Evolutionary conservation across 2,797 vertebrate genomes (phyloP).

Genomic region (Hippoglossus hippoglossus): DNA sequence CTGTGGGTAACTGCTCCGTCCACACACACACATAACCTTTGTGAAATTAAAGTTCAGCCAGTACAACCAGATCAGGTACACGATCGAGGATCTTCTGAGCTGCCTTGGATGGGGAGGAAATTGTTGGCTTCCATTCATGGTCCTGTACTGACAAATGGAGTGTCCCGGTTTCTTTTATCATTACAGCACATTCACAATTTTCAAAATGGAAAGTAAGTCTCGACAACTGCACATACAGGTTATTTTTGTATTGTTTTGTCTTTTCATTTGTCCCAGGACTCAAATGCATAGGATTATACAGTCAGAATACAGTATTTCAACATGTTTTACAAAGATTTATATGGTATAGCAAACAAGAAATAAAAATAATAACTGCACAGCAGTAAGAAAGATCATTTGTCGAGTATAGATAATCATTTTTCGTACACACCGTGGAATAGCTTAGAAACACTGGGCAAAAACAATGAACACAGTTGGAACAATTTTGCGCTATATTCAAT

Average conservation of each 20-base stretch:
- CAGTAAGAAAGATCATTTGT: slow-evolving; percentile 88
- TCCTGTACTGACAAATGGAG: slow-evolving; percentile 65
- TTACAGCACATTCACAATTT: slow-evolving; percentile 84
- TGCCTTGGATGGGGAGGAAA: slow-evolving; percentile 71
- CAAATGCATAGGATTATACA: slow-evolving; percentile 87
- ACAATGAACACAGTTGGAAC: slow-evolving; percentile 77
- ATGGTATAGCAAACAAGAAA: slow-evolving; percentile 85
- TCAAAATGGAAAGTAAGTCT: slow-evolving; percentile 69
- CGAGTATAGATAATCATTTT: slow-evolving; percentile 86
- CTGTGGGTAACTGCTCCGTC: slow-evolving; percentile 72
- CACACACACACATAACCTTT: slow-evolving; percentile 64
- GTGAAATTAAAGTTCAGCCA: slow-evolving; percentile 72
- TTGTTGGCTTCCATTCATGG: slow-evolving; percentile 61
- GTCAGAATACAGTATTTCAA: slow-evolving; percentile 87
- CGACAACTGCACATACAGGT: slow-evolving; percentile 78
- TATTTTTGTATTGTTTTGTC: slow-evolving; percentile 66
- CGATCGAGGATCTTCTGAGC: slow-evolving; percentile 74
- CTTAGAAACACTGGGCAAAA: slow-evolving; percentile 80
- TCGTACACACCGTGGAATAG: slow-evolving; percentile 85
- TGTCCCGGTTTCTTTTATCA: slow-evolving; percentile 73
- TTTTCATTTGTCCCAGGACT: slow-evolving; percentile 75
- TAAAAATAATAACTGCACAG: slow-evolving; percentile 89
- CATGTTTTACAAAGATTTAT: slow-evolving; percentile 87
- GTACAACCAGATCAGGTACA: slow-evolving; percentile 77
- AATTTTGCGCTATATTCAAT: slow-evolving; percentile 82